phyloP scores from a whole-genome alignment of 2,113 vertebrate genomes.

The Bagarius yarrelli region DNA sequence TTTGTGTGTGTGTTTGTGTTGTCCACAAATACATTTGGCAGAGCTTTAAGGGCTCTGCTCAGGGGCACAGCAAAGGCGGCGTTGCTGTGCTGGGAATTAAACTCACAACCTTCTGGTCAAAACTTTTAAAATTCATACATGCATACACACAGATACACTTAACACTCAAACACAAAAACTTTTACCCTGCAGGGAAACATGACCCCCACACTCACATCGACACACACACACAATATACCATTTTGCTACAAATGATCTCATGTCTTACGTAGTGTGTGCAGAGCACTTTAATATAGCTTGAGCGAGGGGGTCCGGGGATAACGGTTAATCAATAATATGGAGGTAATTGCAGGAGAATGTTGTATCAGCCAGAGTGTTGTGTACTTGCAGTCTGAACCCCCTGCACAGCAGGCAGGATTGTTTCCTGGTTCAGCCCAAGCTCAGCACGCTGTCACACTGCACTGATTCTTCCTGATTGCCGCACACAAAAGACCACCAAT shows the following conservation, averaged over 20 bases:
- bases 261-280: neutral
- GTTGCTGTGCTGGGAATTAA: no score
- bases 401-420: neutral
- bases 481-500: neutral
- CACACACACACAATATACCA: neutral
- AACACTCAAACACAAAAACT: no score
- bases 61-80: no score
- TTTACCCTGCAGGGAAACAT: no score
- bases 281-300: neutral
- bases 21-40: no score
- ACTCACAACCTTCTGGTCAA: no score
- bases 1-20: no score
- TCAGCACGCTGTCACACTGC: neutral
- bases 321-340: slow-evolving; percentile 25
- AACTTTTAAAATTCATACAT: no score
- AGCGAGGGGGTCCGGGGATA: neutral
- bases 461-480: neutral
- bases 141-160: no score
- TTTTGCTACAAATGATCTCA: neutral
- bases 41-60: no score
- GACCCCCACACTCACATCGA: neutral
- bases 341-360: slow-evolving; percentile 4
- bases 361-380: slow-evolving; percentile 8
- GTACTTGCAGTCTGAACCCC: neutral
- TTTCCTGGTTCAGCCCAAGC: neutral